A percentile compares a stretch with the other conserved stretches of the same genome.
These are phyloP conservation scores for Dicrurus megarhynchus DNA, from an alignment of 2,113 vertebrate species.

Conservation along the genomic window DNA sequence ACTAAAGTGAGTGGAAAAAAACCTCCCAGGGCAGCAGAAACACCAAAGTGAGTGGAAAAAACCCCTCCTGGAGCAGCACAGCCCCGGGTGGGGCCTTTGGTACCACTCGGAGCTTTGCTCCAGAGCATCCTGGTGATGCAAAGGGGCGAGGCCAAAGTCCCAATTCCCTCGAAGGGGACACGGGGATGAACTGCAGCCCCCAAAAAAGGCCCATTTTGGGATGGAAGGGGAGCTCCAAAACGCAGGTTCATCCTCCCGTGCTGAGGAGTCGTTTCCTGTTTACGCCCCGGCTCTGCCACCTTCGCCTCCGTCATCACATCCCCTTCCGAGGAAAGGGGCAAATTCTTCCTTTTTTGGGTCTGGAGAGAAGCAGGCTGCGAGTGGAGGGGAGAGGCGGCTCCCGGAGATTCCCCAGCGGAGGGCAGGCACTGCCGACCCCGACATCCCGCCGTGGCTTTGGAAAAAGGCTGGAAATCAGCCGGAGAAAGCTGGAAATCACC, in stretches of 20 bases:
- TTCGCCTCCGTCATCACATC: conserved; percentile 66
- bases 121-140: accelerated
- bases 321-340: conserved; percentile 58
- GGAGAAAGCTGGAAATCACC: background rate
- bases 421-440: accelerated
- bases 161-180: accelerated
- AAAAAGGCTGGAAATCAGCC: background rate
- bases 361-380: background rate
- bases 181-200: accelerated
- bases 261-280: conserved; percentile 72
- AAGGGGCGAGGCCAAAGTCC: background rate
- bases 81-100: background rate
- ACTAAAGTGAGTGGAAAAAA: accelerated
- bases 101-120: accelerated
- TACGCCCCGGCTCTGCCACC: conserved; percentile 31
- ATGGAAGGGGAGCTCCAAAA: background rate
- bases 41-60: background rate
- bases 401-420: accelerated
- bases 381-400: background rate
- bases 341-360: conserved; percentile 71
- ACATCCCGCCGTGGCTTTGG: accelerated
- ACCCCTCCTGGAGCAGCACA: too few relatives aligned
- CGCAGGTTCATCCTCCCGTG: background rate
- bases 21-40: background rate
- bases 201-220: accelerated